These are phyloP conservation scores for Catalaphyllia jardinei DNA, from an alignment of 64 coral and sea anemone species.

Conservation along the genomic window DNA sequence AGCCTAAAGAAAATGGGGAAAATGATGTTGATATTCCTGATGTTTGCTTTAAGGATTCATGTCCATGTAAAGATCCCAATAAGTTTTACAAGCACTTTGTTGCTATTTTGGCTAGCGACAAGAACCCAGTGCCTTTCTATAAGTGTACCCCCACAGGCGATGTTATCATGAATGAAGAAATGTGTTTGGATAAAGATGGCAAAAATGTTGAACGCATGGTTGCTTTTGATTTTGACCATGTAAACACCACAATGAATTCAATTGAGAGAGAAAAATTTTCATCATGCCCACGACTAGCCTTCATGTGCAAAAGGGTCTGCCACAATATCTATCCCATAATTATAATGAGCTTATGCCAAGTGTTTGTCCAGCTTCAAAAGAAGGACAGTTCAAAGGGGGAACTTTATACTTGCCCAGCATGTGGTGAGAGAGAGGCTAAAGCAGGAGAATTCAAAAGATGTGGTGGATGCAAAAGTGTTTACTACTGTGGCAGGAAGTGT, in stretches of 20 bases:
- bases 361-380: conserved; percentile 40
- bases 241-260: conserved; percentile 20
- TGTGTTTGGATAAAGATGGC: conserved; percentile 42
- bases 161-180: conserved; percentile 49
- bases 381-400: neutral
- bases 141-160: conserved; percentile 25
- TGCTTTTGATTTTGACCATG: conserved; percentile 42
- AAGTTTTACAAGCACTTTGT: conserved; percentile 33
- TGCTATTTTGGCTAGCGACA: conserved; percentile 28
- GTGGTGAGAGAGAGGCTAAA: conserved; percentile 18
- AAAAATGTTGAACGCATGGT: conserved; percentile 9
- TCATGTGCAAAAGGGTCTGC: conserved; percentile 36
- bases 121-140: conserved; percentile 43
- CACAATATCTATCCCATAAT: conserved; percentile 40
- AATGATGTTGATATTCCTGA: neutral
- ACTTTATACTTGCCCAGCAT: conserved; percentile 27
- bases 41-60: conserved; percentile 3
- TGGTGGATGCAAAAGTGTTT: conserved; percentile 47
- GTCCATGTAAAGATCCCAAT: conserved; percentile 45
- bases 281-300: conserved; percentile 19
- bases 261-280: conserved; percentile 33
- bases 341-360: conserved; percentile 35
- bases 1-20: neutral
- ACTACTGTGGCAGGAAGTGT: conserved; percentile 47
- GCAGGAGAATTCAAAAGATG: conserved; percentile 57